Evolutionary conservation across 2,888 invertebrate genomes (phyloP).

Genomic region (Clunio marinus): DNA sequence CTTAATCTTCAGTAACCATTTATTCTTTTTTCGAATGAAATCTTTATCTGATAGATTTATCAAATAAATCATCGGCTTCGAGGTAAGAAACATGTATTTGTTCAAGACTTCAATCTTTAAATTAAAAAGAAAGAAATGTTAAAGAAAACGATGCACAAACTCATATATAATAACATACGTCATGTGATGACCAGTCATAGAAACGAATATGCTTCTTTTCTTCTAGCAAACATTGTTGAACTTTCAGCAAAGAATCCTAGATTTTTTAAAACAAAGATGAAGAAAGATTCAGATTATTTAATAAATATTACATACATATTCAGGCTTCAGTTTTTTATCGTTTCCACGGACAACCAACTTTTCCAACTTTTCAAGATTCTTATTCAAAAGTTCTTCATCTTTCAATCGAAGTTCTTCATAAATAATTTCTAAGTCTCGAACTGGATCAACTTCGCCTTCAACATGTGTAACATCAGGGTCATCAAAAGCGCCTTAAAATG

Average conservation of each 20-base stretch:
- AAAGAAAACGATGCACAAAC: no score
- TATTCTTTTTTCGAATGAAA: conserved; percentile 97
- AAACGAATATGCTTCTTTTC: conserved; percentile 92
- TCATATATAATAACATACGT: conserved; percentile 59
- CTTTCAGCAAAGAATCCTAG: conserved; percentile 83
- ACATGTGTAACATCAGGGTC: conserved; percentile 97
- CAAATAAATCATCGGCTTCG: conserved; percentile 95
- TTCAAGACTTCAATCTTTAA: conserved; percentile 92
- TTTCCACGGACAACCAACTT: conserved; percentile 73
- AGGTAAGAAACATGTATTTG: conserved; percentile 86
- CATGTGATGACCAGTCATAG: conserved; percentile 87
- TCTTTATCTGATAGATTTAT: conserved; percentile 97
- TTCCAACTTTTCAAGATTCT: conserved; percentile 81
- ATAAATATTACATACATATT: conserved; percentile 66
- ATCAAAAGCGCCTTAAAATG: conserved; percentile 80
- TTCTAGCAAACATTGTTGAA: conserved; percentile 76
- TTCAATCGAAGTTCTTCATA: conserved; percentile 91
- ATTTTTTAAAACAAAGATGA: no score
- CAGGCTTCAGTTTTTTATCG: conserved; percentile 93
- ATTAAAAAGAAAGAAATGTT: conserved; percentile 40
- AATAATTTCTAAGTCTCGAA: conserved; percentile 95
- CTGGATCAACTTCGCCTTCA: conserved; percentile 97
- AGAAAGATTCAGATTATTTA: not conserved
- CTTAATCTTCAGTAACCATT: conserved; percentile 93
- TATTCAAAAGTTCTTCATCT: conserved; percentile 83